Conservation (phyloP, 2,113 vertebrate species). For the Delphinus delphis region DNA sequence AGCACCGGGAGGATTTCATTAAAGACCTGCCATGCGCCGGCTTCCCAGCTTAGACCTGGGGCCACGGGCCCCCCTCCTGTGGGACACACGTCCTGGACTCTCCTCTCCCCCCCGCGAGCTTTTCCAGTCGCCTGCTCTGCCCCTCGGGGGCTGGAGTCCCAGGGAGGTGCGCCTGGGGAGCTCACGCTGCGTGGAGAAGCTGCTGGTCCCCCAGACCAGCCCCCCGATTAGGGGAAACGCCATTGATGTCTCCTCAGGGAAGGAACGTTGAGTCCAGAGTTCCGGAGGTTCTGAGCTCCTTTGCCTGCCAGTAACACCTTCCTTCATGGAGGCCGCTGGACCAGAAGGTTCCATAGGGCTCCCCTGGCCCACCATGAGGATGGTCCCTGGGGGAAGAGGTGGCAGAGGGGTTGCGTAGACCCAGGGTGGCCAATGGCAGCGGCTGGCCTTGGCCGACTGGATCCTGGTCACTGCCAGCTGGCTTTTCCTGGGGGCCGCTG, state of each 20-base stretch:
- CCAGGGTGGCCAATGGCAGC: background rate
- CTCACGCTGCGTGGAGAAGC: background rate
- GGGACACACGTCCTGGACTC: fast-evolving
- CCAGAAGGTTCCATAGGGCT: background rate
- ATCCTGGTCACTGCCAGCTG: background rate
- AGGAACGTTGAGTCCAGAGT: background rate
- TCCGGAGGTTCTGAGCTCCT: background rate
- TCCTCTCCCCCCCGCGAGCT: background rate
- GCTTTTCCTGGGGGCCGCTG: background rate
- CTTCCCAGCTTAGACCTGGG: background rate
- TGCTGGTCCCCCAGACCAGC: background rate
- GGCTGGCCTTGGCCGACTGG: background rate
- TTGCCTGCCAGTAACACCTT: background rate
- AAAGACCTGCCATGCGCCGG: fast-evolving
- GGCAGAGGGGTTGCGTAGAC: background rate
- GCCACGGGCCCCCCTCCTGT: fast-evolving
- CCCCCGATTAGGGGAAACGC: too few species aligned
- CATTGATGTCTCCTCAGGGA: background rate
- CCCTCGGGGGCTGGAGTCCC: background rate
- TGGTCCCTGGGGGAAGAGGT: background rate
- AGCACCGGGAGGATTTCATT: too few species aligned
- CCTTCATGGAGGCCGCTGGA: background rate
- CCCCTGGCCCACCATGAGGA: background rate
- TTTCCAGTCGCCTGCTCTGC: background rate
- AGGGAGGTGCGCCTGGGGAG: background rate